These are phyloP conservation scores for Peromyscus melanophrys DNA, from an alignment of 2,797 vertebrate genomes.

Conservation along the genomic window DNA sequence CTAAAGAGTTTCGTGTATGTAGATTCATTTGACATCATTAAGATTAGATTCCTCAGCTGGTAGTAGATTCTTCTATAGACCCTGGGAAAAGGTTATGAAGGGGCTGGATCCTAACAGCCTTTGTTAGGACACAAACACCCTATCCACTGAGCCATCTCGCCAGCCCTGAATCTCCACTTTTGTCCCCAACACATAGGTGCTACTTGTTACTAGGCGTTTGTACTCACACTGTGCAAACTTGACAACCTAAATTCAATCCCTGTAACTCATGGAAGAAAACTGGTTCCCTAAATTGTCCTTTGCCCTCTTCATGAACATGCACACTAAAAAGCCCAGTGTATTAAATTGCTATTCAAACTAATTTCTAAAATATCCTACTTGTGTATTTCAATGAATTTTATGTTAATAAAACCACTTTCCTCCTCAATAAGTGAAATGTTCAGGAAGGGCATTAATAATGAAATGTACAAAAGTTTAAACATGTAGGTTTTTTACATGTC, in stretches of 20 bases:
- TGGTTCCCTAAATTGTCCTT: neutral
- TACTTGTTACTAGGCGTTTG: neutral
- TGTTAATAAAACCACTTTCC: slow-evolving; percentile 19
- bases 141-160: neutral
- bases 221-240: neutral
- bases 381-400: slow-evolving; percentile 4
- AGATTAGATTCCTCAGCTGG: no score
- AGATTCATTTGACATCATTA: no score
- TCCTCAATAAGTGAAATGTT: slow-evolving; percentile 1
- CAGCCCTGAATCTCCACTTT: neutral
- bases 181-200: neutral
- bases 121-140: neutral
- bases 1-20: no score
- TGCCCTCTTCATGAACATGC: neutral
- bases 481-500: neutral
- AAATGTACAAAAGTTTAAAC: slow-evolving; percentile 34
- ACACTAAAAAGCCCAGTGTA: neutral
- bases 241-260: neutral
- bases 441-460: slow-evolving; percentile 24
- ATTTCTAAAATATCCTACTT: slow-evolving; percentile 50
- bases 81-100: no score
- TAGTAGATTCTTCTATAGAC: no score
- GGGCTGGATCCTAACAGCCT: no score
- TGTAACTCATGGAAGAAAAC: neutral
- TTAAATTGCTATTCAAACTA: neutral